phyloP scores from a whole-genome alignment of 2,888 invertebrate genomes.

The Perdita meconis region DNA sequence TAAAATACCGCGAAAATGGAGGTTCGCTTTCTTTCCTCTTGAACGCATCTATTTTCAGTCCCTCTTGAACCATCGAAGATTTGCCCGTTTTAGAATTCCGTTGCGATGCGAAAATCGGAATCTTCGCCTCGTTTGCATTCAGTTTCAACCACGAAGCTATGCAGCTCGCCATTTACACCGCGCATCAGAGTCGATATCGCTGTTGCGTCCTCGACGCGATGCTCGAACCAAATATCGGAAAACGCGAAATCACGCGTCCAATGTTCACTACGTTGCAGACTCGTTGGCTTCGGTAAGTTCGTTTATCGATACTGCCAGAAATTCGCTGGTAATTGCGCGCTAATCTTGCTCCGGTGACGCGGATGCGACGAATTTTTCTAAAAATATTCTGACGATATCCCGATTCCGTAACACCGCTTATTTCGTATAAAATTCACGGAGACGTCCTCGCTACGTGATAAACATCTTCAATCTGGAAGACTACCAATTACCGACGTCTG shows the following conservation, averaged over 20 bases:
- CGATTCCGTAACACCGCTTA: not conserved
- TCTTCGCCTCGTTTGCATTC: conserved; percentile 11
- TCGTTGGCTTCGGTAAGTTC: conserved; percentile 17
- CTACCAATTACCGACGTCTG: not conserved
- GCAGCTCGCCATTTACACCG: conserved; percentile 13
- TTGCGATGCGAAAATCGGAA: conserved; percentile 4
- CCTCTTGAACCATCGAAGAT: not conserved
- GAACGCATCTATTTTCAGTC: not conserved
- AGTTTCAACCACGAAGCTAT: not conserved
- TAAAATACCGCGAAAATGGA: not conserved
- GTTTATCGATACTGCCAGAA: not conserved
- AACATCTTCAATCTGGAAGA: not conserved
- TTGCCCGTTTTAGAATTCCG: not conserved
- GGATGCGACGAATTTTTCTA: not conserved
- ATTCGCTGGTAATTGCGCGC: not conserved
- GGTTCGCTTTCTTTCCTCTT: not conserved
- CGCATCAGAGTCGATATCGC: not conserved
- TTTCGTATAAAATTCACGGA: no score
- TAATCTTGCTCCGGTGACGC: not conserved
- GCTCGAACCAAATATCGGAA: conserved; percentile 5
- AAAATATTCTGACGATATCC: not conserved
- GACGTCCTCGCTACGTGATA: not conserved
- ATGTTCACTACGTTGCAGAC: not conserved
- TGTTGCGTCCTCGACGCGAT: not conserved
- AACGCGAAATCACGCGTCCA: not conserved